These are phyloP conservation scores for Rattus norvegicus DNA, from an alignment of 2,113 vertebrate genomes.

Conservation along the genomic window DNA sequence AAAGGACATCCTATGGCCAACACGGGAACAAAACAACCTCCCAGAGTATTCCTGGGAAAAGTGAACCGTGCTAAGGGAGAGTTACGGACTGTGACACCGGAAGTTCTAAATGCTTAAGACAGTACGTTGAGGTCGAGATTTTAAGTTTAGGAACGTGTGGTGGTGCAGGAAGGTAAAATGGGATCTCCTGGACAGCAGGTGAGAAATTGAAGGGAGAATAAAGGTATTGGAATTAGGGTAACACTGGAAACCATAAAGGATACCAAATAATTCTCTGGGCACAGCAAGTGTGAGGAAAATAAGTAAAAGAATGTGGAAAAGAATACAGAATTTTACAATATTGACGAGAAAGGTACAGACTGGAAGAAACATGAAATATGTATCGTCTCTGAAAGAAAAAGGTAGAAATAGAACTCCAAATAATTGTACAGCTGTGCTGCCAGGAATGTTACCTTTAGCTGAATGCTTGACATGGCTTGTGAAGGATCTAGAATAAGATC, in stretches of 20 bases:
- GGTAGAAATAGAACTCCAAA: background rate
- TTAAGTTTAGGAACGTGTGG: slow-evolving; percentile 11
- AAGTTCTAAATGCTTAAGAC: slow-evolving; percentile 12
- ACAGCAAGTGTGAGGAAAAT: background rate
- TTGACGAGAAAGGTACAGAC: slow-evolving; percentile 24
- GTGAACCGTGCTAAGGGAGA: background rate
- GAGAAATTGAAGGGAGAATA: background rate
- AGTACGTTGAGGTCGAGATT: background rate
- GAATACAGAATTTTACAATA: background rate
- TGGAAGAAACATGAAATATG: background rate
- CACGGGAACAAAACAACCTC: background rate
- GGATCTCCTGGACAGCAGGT: background rate
- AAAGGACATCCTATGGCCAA: background rate
- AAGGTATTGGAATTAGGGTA: background rate
- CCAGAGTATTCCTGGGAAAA: background rate
- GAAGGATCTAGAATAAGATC: background rate
- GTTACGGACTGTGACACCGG: background rate
- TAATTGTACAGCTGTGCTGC: background rate
- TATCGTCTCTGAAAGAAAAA: background rate
- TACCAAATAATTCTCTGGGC: background rate
- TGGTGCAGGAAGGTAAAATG: slow-evolving; percentile 28
- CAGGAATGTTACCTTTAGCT: background rate
- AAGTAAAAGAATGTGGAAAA: background rate
- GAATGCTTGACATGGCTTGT: background rate
- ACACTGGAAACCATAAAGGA: background rate